Base-by-base conservation (phyloP, 1,140 invertebrate species). In the Drosophila fuyamai region DNA sequence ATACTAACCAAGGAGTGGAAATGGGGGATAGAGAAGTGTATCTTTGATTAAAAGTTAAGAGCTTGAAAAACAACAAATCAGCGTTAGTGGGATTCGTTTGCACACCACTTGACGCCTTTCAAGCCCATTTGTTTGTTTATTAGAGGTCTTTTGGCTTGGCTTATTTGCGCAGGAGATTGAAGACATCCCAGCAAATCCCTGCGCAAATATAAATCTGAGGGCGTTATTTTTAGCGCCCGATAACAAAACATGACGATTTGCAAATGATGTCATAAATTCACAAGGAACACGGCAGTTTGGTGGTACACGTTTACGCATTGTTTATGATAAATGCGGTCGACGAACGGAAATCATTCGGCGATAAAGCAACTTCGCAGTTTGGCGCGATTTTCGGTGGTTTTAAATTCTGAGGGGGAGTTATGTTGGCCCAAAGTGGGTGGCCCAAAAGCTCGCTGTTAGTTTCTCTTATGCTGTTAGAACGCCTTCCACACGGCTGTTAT, bases 231-330 rank as follows among this genome's bases (percentile, higher is more conserved):
- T 46, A 63, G 59, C 50, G 46, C 74, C 60, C 65, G 65, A 79
- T 82, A 82, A 76, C 48, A 65, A 72, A 72, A 71, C 60, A 59
- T 79, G 83, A 76, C 79, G 79, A 86, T 82, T 88, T 88, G 83
- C 76, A 88, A 82, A 86, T 79, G 66, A 88, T 82, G 65, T 73
- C 83, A 88, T 82, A 72, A 79, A 83, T 88, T 82, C 59, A 35
- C 44, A 54, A 59, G 48, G 48, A 67, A 65, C 66, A 65, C 60
- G 40, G 59, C 38, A 43, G 16, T 32, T 32, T 6, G 29, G 29
- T 48, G 46, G 12, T 43, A 32, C 40, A n/a, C 23, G 56, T 47
- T 46, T 65, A 35, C 32, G 56, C 29, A 55, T 83, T 78, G 70
- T 76, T 78, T 67, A 85, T 76, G 61, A 71, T 47, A 53, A 67